Conservation (phyloP, 2,797 vertebrate species). For the Orientallactaga sibirica region DNA sequence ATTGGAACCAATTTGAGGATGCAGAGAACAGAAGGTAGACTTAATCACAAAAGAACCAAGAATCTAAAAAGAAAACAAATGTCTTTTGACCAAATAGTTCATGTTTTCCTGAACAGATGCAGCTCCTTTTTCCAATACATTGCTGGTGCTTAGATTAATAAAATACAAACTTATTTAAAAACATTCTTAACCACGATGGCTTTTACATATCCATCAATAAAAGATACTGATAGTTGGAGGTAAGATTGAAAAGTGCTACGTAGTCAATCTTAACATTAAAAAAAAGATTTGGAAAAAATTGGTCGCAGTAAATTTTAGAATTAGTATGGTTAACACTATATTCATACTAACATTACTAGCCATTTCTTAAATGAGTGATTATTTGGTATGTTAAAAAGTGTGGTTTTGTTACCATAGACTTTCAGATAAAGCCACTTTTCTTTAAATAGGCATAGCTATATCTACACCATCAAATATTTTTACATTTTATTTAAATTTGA, state of each 20-base stretch:
- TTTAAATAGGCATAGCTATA: background rate
- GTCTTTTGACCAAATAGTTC: background rate
- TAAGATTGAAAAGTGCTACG: background rate
- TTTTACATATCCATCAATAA: background rate
- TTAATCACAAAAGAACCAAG: background rate
- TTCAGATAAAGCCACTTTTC: background rate
- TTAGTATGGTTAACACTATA: background rate
- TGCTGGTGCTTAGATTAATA: background rate
- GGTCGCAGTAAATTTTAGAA: background rate
- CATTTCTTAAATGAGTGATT: background rate
- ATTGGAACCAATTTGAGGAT: background rate
- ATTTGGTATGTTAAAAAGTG: background rate
- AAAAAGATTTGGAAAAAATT: background rate
- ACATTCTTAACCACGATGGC: background rate
- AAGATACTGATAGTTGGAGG: background rate
- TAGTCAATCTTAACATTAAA: background rate
- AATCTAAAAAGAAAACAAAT: background rate
- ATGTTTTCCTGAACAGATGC: background rate
- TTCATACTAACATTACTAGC: background rate
- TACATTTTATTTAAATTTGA: constrained; percentile 22
- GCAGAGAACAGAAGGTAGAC: background rate
- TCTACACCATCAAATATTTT: background rate
- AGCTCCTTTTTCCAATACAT: background rate
- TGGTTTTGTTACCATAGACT: background rate
- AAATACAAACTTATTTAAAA: background rate